Base-by-base conservation (phyloP, 2,888 invertebrate species). In the Lasioglossum zephyrum region DNA sequence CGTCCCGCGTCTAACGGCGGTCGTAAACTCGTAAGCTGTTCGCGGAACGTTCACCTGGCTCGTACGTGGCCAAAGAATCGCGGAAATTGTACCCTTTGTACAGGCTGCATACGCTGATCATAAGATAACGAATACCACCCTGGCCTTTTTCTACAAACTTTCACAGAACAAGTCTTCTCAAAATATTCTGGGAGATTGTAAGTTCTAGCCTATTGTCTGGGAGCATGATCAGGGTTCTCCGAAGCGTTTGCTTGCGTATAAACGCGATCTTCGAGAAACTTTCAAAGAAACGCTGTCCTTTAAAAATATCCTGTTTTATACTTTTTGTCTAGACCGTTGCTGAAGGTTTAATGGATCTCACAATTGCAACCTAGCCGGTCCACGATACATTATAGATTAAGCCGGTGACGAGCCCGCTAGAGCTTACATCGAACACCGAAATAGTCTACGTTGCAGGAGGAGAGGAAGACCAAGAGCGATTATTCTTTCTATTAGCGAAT, bases 401-500 rank as follows among this genome's bases (percentile, higher is more conserved):
- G 22, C 8, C 53, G 11, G 11, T 26, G 26, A 60, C 13, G 66
- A 8, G 4, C 0, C 36, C 66, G 18, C 18, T 22, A 4, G 5
- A 9, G 5, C 18, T 31, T 9, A 6, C 8, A 31, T 1, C 3
- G 22, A 69, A 8, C 18, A 39, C 9, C 36, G 18, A 18, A 9
- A 69, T 8, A 69, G 8, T 18, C 1, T n/a, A 9, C 3, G 53
- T n/a, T 9, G 53, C 0, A 53, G 49, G 8, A 22, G 2, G 66
- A 4, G 18, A 36, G 9, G 9, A 39, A 39, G 3, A 22, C 36
- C n/a, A n/a, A 47, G 63, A n/a, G 13, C n/a, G 57, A 73, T 73
- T 73, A 69, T 77, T 78, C 75, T 57, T 73, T 6, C 82, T 49
- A 75, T 77, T 74, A 77, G 31, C 82, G 49, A 78, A 36, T 39